Evolutionary conservation across 2,888 invertebrate species (phyloP), one percentile per base, ranked within the genome.

Genomic region (Dorcus parallelipipedus): DNA sequence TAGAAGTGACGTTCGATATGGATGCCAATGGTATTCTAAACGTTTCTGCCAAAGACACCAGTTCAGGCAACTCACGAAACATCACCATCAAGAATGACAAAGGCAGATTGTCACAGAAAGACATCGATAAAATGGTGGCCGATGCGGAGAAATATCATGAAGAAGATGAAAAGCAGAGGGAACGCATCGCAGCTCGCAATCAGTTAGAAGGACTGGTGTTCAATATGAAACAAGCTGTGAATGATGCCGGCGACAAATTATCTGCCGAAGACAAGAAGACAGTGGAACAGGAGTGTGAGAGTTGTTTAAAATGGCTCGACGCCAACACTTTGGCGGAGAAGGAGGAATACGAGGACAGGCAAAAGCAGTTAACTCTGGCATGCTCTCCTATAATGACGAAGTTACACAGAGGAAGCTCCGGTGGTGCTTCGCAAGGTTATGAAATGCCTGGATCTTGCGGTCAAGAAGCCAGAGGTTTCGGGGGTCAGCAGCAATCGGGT

Each of bases 71-170:
- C 62, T 83, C 83, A 59, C 87, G 86, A 74, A 87, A 88, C 75
- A 91, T 92, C 64, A 88, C 87, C 56, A 93, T 93, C 64, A 89
- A 89, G 73, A 92, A 92, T 78, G 90, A 93, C 79, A 90, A 88
- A 71, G 91, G 91, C 0, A 83, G 92, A 5, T 79, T 93, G 49
- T 89, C 90, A 14, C 90, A 91, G 73, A 87, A 87, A 7, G 92
- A 93, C 70, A 93, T 93, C 64, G 91, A 93, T 63, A 81, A 87
- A 60, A 92, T 91, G 91, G 77, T 91, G 38, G 77, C 82, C 3
- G 90, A 91, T 62, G 90, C 91, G 0, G 90, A 91, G 70, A 81
- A 78, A 52, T 91, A 88, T 77, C 84, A 84, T 47, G 88, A 86
- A 40, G 88, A 89, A 70, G 90, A 90, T 68, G 87, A 87, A 60